Evolutionary conservation across 2,888 invertebrate species (phyloP), one percentile per base, ranked within the genome.

Genomic region (Hyalella azteca): DNA sequence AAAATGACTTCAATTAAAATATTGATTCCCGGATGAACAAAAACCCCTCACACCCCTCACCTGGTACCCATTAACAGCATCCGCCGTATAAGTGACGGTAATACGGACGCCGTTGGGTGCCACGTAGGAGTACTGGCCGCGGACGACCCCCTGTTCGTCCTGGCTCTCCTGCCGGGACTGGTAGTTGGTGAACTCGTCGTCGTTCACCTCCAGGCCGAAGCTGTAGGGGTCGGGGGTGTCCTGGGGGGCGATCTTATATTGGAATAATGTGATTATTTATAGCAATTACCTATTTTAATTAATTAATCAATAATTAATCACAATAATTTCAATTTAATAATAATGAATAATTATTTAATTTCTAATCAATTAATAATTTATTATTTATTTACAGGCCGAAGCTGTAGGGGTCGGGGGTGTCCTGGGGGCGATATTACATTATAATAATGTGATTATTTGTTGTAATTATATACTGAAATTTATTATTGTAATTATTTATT

Each of bases 161-260:
- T 84, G 84, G 73, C 77, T 81, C 78, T 82, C 84, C 22, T 50
- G 48, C 13, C 82, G 79, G 60, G 76, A 48, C 49, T 82, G 82
- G 79, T 84, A 84, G 79, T 82, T 82, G 39, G 84, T 84, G 77
- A 73, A 78, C 39, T 82, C 82, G 73, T 84, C 84, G 77, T 82
- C 82, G 39, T 75, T 78, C 0, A 84, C 82, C 15, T 81, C 78
- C 13, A 81, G 78, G 66, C 66, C 54, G 66, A 84, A 84, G 15
- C 77, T n/a, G 82, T 84, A 84, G n/a, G 84, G 84, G 9, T 81
- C 77, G n/a, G 82, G 81, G 36, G 77, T 22, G 78, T 45, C 54
- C 83, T 83, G 82, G 1, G 36, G 39, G 4, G 41, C 5, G 13
- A 66, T n/a, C n/a, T n/a, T n/a, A n/a, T n/a, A n/a, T n/a, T n/a